These are phyloP conservation scores for Drosophila ogumai DNA, from an alignment of 1,140 invertebrate species.

Conservation along the genomic window DNA sequence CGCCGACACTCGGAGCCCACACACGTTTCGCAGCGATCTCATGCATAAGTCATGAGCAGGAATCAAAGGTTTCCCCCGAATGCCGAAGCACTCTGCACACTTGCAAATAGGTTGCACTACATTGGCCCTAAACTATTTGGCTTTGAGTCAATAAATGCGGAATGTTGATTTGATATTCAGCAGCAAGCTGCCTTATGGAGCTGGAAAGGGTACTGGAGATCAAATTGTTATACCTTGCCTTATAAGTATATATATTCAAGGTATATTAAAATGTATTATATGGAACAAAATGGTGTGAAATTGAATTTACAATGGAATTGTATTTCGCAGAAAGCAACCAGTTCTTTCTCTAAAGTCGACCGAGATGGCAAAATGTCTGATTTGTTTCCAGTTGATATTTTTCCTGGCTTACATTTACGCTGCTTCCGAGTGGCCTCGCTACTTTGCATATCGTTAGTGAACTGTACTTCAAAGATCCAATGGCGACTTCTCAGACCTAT, in stretches of 20 bases:
- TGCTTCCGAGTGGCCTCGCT: background rate
- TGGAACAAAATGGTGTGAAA: too few species aligned
- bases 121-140: background rate
- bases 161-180: background rate
- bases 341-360: background rate
- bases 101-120: conserved; percentile 33
- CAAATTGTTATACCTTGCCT: background rate
- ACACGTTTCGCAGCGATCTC: conserved; percentile 48
- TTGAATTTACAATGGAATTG: background rate
- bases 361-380: background rate
- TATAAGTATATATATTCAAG: background rate
- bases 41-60: conserved; percentile 28
- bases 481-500: background rate
- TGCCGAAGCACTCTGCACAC: conserved; percentile 24
- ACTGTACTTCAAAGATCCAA: background rate
- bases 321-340: too few species aligned
- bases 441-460: background rate
- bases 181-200: background rate
- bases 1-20: conserved; percentile 62
- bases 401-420: background rate
- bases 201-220: too few species aligned
- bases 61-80: conserved; percentile 42
- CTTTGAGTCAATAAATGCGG: conserved; percentile 9
- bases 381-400: background rate
- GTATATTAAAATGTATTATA: too few species aligned